Conservation (phyloP, 2,888 invertebrate genomes). For the Schizaphis graminum region DNA sequence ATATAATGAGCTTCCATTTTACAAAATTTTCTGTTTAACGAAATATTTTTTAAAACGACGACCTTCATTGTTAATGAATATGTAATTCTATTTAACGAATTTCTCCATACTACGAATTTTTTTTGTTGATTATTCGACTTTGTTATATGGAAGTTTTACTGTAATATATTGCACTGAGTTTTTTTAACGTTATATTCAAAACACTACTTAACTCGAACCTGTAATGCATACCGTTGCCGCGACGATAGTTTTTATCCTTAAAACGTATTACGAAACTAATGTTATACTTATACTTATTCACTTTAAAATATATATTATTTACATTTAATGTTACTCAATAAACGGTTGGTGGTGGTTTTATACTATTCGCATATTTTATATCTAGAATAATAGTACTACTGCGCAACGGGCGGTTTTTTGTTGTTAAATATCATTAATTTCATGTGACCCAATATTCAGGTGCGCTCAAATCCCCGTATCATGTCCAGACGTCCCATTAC, state of each 20-base stretch:
- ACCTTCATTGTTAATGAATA: too few relatives aligned
- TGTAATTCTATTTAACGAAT: too few relatives aligned
- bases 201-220: background rate
- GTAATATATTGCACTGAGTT: background rate
- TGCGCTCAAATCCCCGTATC: constrained; percentile 64
- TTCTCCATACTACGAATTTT: too few relatives aligned
- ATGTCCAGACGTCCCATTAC: constrained; percentile 63
- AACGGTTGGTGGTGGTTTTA: background rate
- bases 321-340: background rate
- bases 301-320: background rate
- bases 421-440: constrained; percentile 4
- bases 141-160: too few relatives aligned
- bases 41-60: too few relatives aligned
- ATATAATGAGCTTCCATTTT: too few relatives aligned
- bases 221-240: background rate
- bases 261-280: background rate
- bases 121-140: too few relatives aligned
- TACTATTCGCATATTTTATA: background rate
- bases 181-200: background rate
- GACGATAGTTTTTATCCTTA: background rate
- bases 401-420: background rate
- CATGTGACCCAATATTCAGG: constrained; percentile 60
- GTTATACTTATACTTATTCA: background rate
- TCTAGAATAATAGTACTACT: background rate
- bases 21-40: too few relatives aligned